Evolutionary conservation across 1,140 invertebrate species (phyloP).

Genomic region (Lepidurus packardi): DNA sequence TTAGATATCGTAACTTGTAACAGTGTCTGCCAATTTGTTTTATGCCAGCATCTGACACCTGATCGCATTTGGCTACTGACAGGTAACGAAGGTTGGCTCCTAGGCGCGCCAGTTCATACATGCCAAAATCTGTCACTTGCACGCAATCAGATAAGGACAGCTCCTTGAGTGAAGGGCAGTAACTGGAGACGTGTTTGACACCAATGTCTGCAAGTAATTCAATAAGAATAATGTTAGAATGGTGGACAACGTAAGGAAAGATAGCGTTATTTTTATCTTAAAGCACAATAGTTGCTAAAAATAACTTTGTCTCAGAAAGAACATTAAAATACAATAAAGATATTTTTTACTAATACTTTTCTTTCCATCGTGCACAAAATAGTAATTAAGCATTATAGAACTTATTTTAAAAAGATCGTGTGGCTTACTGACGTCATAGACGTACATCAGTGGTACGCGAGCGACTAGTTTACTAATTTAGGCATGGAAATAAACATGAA

Average conservation of each 20-base stretch:
- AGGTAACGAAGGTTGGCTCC: conserved; percentile 75
- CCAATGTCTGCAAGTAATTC: conserved; percentile 58
- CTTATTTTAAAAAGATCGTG: no score
- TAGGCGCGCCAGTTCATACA: conserved; percentile 80
- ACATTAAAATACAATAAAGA: no score
- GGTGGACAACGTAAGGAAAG: background rate
- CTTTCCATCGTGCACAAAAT: no score
- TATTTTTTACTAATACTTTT: no score
- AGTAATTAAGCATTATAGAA: no score
- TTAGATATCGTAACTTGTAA: conserved; percentile 82
- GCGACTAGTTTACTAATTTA: no score
- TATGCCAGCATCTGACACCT: conserved; percentile 72
- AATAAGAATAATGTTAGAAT: background rate
- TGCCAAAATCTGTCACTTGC: conserved; percentile 81
- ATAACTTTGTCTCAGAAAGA: no score
- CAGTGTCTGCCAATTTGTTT: conserved; percentile 81
- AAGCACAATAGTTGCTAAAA: no score
- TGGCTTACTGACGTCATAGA: no score
- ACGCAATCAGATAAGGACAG: conserved; percentile 84
- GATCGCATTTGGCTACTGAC: conserved; percentile 82
- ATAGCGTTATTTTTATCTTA: background rate
- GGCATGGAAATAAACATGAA: no score
- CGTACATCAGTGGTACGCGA: no score
- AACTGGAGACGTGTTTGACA: conserved; percentile 73
- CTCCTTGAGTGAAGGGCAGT: conserved; percentile 74